Evolutionary conservation across 1,140 invertebrate species (phyloP).

Genomic region (Drosophila mayri): DNA sequence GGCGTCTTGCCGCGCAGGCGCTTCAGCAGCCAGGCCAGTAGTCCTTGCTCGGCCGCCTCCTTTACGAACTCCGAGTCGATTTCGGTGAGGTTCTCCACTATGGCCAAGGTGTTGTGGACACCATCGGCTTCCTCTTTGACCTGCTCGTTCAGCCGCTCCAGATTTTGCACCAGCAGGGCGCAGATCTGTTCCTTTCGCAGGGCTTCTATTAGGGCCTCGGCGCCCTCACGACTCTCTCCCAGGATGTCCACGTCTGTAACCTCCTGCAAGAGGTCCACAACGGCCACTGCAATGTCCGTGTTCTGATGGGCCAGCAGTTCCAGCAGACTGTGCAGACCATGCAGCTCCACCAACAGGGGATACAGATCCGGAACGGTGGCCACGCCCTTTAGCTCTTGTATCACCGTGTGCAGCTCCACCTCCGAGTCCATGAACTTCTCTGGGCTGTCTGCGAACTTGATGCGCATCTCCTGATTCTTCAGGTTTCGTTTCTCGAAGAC

Average conservation of each 20-base stretch:
- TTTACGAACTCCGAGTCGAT: constrained; percentile 93
- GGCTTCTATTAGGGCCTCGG: constrained; percentile 91
- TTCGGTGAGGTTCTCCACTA: constrained; percentile 97
- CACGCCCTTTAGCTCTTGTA: constrained; percentile 97
- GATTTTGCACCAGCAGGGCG: constrained; percentile 96
- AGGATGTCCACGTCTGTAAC: constrained; percentile 98
- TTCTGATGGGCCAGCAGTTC: constrained; percentile 98
- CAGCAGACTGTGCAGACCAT: constrained; percentile 95
- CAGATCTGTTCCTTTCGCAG: constrained; percentile 95
- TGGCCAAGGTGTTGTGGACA: constrained; percentile 97
- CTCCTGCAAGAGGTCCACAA: constrained; percentile 95
- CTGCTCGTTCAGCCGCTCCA: constrained; percentile 96
- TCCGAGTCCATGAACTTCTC: constrained; percentile 99
- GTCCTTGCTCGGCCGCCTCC: constrained; percentile 94
- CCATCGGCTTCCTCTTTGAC: constrained; percentile 98
- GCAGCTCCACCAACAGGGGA: constrained; percentile 94
- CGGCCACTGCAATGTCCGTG: constrained; percentile 94
- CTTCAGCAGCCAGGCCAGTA: constrained; percentile 96
- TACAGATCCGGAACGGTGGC: constrained; percentile 98
- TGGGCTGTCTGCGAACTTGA: constrained; percentile 98
- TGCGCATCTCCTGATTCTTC: constrained; percentile 99
- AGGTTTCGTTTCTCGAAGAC: constrained; percentile 97
- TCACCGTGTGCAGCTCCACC: constrained; percentile 95
- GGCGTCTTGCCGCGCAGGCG: constrained; percentile 92
- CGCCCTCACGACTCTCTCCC: constrained; percentile 94